Base-by-base conservation (phyloP, 1,140 invertebrate genomes). In the Telenomus remus region DNA sequence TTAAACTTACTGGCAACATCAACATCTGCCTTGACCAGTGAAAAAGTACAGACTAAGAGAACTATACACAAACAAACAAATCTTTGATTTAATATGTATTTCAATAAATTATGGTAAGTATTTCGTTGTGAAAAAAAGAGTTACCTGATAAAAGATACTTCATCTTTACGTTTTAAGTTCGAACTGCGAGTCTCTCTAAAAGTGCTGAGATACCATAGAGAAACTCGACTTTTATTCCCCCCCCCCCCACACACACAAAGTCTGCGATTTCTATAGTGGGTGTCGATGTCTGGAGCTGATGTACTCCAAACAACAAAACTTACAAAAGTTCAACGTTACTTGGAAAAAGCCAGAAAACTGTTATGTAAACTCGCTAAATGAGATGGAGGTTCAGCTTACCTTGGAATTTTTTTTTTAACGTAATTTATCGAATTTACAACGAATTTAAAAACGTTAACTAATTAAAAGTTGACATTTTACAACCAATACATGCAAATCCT, bases 1-100 rank as follows among this genome's bases (percentile, higher is more conserved):
- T 89, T 82, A 43, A 88, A 85, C 27, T 78, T 79, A 9, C 65
- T 57, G 27, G 79, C 71, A n/a, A 85, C 84, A 50, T 86, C 81
- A n/a, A n/a, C n/a, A n/a, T 39, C 9, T 39, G 78, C 83, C 0
- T 16, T 54, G 0, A 56, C 76, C 15, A 82, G 10, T 44, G 72
- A 72, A 37, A 82, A 34, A 11, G 43, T 43, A 35, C 79, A 83
- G 11, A 82, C n/a, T n/a, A 86, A 27, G 6, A 27, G 1, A 27
- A 6, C 19, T 27, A 27, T 27, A 27, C n/a, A 27, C 19, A 27
- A 27, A 27, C 1, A 27, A n/a, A n/a, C n/a, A n/a, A n/a, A n/a
- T n/a, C n/a, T n/a, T n/a, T n/a, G n/a, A n/a, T n/a, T n/a, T n/a
- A n/a, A n/a, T n/a, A n/a, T n/a, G n/a, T n/a, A n/a, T n/a, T n/a